A percentile compares a stretch with the other conserved stretches of the same genome.
These are phyloP conservation scores for Isurus oxyrinchus DNA, from an alignment of 2,113 vertebrate genomes.

Conservation along the genomic window DNA sequence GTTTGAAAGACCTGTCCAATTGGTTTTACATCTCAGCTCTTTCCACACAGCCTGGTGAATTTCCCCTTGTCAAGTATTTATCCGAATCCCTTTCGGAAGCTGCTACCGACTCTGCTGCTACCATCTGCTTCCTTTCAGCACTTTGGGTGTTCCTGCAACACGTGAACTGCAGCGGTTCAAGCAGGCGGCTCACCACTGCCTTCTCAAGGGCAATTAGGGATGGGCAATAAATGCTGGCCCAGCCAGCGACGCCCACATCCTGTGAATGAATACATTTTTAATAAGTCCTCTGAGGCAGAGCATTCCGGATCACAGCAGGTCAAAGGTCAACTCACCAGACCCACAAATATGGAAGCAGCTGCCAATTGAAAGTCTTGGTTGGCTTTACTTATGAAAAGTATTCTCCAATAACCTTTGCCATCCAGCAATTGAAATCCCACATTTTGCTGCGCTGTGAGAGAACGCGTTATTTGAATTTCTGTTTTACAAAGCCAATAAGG, in stretches of 20 bases:
- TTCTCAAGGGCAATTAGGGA: too few relatives aligned
- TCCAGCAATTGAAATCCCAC: background rate
- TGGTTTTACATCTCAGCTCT: background rate
- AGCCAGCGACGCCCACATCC: too few relatives aligned
- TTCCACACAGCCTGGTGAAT: background rate
- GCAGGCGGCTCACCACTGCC: too few relatives aligned
- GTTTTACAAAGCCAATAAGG: background rate
- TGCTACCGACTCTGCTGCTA: background rate
- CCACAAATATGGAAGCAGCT: background rate
- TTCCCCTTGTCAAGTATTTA: background rate
- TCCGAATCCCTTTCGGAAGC: background rate
- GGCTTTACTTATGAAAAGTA: background rate
- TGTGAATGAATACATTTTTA: too few relatives aligned
- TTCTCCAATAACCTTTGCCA: background rate
- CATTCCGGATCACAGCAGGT: background rate
- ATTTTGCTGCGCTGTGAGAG: background rate
- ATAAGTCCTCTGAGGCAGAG: background rate
- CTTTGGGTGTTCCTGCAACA: too few relatives aligned
- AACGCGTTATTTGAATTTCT: background rate
- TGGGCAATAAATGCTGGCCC: too few relatives aligned
- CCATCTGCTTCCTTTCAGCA: too few relatives aligned
- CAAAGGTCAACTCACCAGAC: background rate
- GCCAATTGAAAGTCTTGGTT: background rate
- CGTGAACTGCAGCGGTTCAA: too few relatives aligned
- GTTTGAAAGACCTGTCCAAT: background rate